Percentiles rank a stretch among this genome's conserved stretches.
phyloP scores from a whole-genome alignment of 2,113 vertebrate genomes.

The Limnothrissa miodon region DNA sequence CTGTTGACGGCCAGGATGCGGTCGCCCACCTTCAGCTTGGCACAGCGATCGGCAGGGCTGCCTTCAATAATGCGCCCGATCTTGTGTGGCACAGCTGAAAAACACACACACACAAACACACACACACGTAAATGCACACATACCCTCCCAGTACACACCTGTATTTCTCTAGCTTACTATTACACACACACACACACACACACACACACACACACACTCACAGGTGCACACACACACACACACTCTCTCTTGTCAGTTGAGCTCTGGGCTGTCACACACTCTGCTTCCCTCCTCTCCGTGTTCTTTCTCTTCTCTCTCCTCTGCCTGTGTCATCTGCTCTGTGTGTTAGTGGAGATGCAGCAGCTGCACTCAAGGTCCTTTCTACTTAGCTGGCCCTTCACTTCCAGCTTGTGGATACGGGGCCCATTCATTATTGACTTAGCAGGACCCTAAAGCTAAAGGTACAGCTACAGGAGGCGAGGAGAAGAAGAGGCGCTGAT shows the following conservation, averaged over 20 bases:
- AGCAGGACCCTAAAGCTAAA: neutral
- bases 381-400: neutral
- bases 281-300: neutral
- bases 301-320: neutral
- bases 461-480: neutral
- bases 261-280: neutral
- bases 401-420: neutral
- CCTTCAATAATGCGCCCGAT: constrained; percentile 98
- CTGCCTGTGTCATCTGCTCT: neutral
- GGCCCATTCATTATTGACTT: constrained; percentile 9
- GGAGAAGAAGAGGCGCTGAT: neutral
- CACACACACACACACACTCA: neutral
- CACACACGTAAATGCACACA: neutral
- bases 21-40: constrained; percentile 96
- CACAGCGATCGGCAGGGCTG: constrained; percentile 94
- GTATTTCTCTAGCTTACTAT: neutral
- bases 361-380: constrained; percentile 2
- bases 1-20: constrained; percentile 95
- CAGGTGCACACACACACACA: neutral
- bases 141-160: neutral
- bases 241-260: neutral
- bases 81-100: constrained; percentile 92
- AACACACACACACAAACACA: constrained; percentile 23
- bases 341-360: neutral
- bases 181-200: neutral